Percentiles rank a stretch among this genome's conserved stretches.
These are phyloP conservation scores for Drosophila nannoptera DNA, from an alignment of 1,140 invertebrate species.

Conservation along the genomic window DNA sequence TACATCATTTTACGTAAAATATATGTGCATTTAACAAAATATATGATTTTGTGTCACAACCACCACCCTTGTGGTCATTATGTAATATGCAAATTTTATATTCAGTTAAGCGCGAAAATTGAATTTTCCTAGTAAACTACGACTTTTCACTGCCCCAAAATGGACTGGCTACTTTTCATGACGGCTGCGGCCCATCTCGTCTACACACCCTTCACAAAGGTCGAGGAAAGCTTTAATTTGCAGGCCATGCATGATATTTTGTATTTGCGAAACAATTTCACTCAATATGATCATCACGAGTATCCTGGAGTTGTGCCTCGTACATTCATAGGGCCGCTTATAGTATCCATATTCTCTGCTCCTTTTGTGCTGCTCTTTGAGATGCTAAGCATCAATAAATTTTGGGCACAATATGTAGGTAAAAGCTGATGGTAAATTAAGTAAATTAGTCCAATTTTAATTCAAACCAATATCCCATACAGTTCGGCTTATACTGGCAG, in stretches of 20 bases:
- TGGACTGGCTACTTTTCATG: conserved; percentile 81
- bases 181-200: conserved; percentile 88
- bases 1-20: conserved; percentile 27
- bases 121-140: conserved; percentile 11
- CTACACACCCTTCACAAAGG: conserved; percentile 98
- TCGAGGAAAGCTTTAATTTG: conserved; percentile 99
- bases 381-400: conserved; percentile 88
- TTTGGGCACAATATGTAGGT: conserved; percentile 95
- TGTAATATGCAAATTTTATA: conserved; percentile 47
- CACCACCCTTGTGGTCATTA: conserved; percentile 59
- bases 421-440: conserved; percentile 77
- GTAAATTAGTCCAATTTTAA: neutral
- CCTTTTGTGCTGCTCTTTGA: conserved; percentile 87
- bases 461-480: conserved; percentile 74
- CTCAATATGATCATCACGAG: conserved; percentile 98
- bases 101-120: conserved; percentile 23
- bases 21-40: conserved; percentile 37
- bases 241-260: conserved; percentile 99
- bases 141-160: conserved; percentile 34
- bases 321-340: conserved; percentile 96
- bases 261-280: conserved; percentile 90
- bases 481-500: conserved; percentile 91
- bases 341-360: conserved; percentile 88
- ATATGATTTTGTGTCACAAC: conserved; percentile 34
- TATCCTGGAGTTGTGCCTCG: conserved; percentile 99